phyloP scores from a whole-genome alignment of 2,113 vertebrate genomes.

The Festucalex cinctus region DNA sequence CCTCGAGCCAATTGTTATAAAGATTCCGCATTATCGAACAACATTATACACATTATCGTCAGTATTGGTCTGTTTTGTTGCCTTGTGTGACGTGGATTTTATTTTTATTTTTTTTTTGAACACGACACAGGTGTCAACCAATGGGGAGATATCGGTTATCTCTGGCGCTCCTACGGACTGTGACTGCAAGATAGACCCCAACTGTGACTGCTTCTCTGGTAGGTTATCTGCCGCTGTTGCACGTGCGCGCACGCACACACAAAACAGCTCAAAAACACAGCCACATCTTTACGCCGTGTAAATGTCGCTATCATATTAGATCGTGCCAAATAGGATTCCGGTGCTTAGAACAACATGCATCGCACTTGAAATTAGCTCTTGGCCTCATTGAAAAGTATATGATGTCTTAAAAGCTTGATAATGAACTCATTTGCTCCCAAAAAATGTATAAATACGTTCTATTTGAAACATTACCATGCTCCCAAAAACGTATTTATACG shows the following conservation, averaged over 20 bases:
- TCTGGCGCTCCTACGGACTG: constrained; percentile 91
- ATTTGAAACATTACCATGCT: too few relatives aligned
- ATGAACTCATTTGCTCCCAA: too few relatives aligned
- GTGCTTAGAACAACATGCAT: constrained; percentile 29
- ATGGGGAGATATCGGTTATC: constrained; percentile 89
- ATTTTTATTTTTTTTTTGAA: too few relatives aligned
- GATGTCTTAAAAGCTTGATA: constrained; percentile 2
- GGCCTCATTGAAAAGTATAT: constrained; percentile 16
- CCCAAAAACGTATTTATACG: too few relatives aligned
- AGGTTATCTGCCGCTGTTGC: constrained; percentile 37
- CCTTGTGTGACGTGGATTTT: constrained; percentile 13
- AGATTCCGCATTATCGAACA: constrained; percentile 23
- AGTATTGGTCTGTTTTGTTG: constrained; percentile 17
- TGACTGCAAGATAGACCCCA: constrained; percentile 98
- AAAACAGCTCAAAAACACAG: constrained; percentile 17
- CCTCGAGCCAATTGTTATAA: not conserved
- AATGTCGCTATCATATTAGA: constrained; percentile 41
- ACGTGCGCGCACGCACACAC: constrained; percentile 26
- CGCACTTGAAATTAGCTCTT: constrained; percentile 28
- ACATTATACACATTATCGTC: constrained; percentile 9
- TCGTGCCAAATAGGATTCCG: constrained; percentile 47
- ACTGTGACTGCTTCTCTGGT: constrained; percentile 98
- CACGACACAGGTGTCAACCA: constrained; percentile 82
- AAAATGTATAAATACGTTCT: too few relatives aligned
- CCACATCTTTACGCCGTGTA: constrained; percentile 7